Evolutionary conservation across 2,113 vertebrate genomes (phyloP).

Genomic region (Siniperca chuatsi): DNA sequence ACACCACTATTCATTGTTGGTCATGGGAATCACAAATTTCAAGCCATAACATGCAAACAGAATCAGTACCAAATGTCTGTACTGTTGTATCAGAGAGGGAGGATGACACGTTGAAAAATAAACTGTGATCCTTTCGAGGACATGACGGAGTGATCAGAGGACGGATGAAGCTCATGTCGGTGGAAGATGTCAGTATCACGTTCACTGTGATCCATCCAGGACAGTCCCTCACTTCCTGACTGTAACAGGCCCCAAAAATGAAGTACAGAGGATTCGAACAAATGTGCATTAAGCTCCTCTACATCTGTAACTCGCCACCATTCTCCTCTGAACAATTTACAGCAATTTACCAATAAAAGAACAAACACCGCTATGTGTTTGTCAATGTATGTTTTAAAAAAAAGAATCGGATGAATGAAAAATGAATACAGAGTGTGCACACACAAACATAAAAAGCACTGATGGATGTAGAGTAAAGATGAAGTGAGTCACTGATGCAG

Average conservation of each 20-base stretch:
- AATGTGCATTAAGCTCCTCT: conserved; percentile 21
- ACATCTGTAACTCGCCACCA: background rate
- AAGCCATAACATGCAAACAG: conserved; percentile 56
- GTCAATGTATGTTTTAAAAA: conserved; percentile 2
- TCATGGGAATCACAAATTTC: conserved; percentile 16
- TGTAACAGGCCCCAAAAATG: background rate
- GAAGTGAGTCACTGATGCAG: conserved; percentile 43
- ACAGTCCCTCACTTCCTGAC: background rate
- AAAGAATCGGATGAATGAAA: conserved; percentile 18
- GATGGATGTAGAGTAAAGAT: conserved; percentile 32
- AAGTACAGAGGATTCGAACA: conserved; percentile 5
- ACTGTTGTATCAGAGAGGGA: conserved; percentile 7
- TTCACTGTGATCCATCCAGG: background rate
- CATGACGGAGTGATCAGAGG: background rate
- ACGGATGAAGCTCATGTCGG: background rate
- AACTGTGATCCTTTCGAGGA: background rate
- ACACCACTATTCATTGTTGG: conserved; percentile 22
- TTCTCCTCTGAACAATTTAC: conserved; percentile 2
- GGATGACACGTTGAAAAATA: background rate
- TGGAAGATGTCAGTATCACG: conserved; percentile 24
- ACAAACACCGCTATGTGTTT: background rate
- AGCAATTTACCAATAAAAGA: background rate
- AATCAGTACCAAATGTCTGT: conserved; percentile 11
- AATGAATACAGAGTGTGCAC: background rate
- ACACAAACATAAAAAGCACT: conserved; percentile 18